Conservation (phyloP, 2,113 vertebrate species). For the Datnioides undecimradiatus region DNA sequence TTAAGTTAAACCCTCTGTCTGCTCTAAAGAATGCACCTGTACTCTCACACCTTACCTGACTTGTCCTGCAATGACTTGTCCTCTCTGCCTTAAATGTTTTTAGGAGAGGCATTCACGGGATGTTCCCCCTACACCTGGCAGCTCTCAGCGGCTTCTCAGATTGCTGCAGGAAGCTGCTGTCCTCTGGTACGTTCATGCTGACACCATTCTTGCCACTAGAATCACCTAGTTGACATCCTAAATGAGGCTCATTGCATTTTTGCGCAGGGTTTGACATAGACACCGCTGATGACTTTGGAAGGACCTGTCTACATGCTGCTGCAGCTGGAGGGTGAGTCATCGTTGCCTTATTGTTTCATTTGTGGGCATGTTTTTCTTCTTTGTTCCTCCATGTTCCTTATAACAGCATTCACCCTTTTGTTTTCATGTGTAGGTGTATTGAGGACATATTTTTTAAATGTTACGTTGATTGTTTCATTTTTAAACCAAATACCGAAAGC, state of each 20-base stretch:
- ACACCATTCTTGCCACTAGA: background rate
- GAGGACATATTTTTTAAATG: background rate
- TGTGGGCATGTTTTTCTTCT: background rate
- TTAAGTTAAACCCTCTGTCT: background rate
- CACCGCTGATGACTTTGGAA: constrained; percentile 95
- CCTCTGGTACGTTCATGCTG: constrained; percentile 87
- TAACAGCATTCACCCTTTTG: background rate
- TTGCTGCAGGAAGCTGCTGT: constrained; percentile 98
- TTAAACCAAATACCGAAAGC: background rate
- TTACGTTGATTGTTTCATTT: background rate
- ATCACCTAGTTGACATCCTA: constrained; percentile 25
- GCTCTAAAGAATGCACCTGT: background rate
- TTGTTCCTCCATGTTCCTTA: background rate
- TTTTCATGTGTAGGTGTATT: background rate
- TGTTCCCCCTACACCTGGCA: constrained; percentile 98
- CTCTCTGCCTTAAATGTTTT: constrained; percentile 35
- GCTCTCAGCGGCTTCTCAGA: constrained; percentile 97
- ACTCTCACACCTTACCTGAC: background rate
- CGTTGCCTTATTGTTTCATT: background rate
- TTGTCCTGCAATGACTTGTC: constrained; percentile 45
- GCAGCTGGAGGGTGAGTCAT: constrained; percentile 95
- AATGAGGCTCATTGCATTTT: constrained; percentile 46
- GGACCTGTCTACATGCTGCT: constrained; percentile 97
- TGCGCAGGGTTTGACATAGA: constrained; percentile 93
- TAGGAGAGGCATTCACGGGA: constrained; percentile 96